Base-by-base conservation (phyloP, 2,888 invertebrate species). In the Epinotia bilunana region DNA sequence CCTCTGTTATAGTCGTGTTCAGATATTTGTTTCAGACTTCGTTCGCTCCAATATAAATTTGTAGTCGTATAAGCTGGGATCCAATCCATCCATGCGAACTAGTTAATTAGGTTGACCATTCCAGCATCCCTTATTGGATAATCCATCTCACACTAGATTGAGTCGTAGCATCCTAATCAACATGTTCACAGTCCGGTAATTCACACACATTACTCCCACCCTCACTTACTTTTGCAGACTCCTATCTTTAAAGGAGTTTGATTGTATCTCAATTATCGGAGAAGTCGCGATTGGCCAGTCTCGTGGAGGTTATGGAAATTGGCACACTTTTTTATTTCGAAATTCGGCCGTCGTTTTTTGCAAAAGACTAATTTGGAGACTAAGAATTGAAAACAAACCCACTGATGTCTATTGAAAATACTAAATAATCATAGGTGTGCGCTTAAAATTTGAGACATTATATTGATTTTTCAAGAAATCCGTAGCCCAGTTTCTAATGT, bases 111-210 rank as follows among this genome's bases (percentile, higher is more conserved):
- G 57, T 68, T 68, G 39, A 39, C 33, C 20, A 39, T 57, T 20
- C 13, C 18, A 57, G 33, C 33, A 20, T 39, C 67, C 57, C 39
- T 68, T 64, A 65, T 53, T 53, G 28, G 53, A n/a, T 53, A n/a
- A 65, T 65, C 53, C 12, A 16, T 53, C 64, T 33, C 49, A 53
- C 28, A 65, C 11, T 53, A 65, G 65, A 65, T 46, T 16, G 49
- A 49, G 49, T 49, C 49, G 63, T 64, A 72, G 46, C 63, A 43
- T 60, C 57, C 58, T 73, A 73, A 73, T 73, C 73, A 73, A 67
- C 67, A 43, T 67, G 53, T 60, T 73, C 73, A 67, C 67, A 61
- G 61, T 3, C 53, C 67, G 39, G 61, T 39, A 39, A n/a, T 20
- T 53, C 53, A 23, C 46, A 58, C 18, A 16, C 39, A 67, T 57